These are phyloP conservation scores for Thymelicus sylvestris DNA, from an alignment of 2,888 invertebrate species.

Conservation along the genomic window DNA sequence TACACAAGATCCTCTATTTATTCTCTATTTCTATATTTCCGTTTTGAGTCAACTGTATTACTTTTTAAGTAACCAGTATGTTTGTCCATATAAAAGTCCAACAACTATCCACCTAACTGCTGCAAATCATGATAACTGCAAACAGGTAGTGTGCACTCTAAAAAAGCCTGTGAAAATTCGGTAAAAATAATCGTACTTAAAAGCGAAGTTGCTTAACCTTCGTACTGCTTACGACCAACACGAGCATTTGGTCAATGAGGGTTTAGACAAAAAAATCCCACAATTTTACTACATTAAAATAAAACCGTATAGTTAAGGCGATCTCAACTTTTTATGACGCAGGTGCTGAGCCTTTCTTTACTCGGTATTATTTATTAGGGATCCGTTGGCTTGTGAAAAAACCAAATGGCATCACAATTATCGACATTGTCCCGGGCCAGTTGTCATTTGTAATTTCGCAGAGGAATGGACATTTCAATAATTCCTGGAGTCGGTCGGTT, in stretches of 20 bases:
- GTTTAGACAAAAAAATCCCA: conserved; percentile 11
- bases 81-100: too few species aligned
- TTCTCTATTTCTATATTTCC: too few species aligned
- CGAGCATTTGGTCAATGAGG: neutral
- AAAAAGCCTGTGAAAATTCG: too few species aligned
- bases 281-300: conserved; percentile 54
- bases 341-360: conserved; percentile 67
- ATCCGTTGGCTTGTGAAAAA: conserved; percentile 55
- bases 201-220: too few species aligned
- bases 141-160: too few species aligned
- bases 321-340: conserved; percentile 66
- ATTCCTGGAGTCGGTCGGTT: conserved; percentile 31
- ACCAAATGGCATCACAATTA: conserved; percentile 73
- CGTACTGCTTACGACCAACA: too few species aligned
- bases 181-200: too few species aligned
- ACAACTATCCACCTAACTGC: too few species aligned
- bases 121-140: too few species aligned
- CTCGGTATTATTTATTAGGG: conserved; percentile 61
- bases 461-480: conserved; percentile 58
- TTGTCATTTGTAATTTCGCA: conserved; percentile 56
- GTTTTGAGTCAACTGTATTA: too few species aligned
- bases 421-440: conserved; percentile 58
- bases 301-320: conserved; percentile 56
- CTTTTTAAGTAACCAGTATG: too few species aligned
- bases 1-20: too few species aligned